phyloP scores from a whole-genome alignment of 2,888 invertebrate genomes.

The Synergus japonicus region DNA sequence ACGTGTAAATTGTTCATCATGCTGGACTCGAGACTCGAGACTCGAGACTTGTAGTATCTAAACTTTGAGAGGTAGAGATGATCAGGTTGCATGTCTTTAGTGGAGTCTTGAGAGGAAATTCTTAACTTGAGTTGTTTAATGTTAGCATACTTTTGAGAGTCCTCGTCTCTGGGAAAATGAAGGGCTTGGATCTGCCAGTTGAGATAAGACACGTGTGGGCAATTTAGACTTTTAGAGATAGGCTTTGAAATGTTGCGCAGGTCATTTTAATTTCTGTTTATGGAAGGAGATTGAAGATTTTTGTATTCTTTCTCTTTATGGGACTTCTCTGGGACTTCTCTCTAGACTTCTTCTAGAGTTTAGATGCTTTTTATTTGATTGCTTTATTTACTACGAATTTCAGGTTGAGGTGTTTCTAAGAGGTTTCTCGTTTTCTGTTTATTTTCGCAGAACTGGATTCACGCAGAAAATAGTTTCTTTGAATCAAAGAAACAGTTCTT shows the following conservation, averaged over 20 bases:
- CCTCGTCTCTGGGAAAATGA: conserved; percentile 28
- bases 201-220: conserved; percentile 39
- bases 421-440: too few species aligned
- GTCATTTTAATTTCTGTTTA: conserved; percentile 33
- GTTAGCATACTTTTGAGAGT: conserved; percentile 25
- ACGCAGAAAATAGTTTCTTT: too few species aligned
- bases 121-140: conserved; percentile 10
- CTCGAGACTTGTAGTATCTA: background rate
- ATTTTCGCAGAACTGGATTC: too few species aligned
- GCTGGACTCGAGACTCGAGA: background rate
- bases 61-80: conserved; percentile 2
- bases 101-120: background rate
- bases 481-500: too few species aligned
- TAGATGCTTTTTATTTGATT: background rate
- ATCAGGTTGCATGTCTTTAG: background rate
- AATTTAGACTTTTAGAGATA: conserved; percentile 29
- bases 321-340: background rate
- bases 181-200: conserved; percentile 24
- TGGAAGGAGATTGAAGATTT: conserved; percentile 1
- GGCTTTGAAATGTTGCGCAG: conserved; percentile 35
- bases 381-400: background rate
- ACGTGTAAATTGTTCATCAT: conserved; percentile 12
- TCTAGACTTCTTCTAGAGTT: background rate
- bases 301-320: background rate
- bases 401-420: too few species aligned